These are phyloP conservation scores for Falco naumanni DNA, from an alignment of 2,797 vertebrate species.

Conservation along the genomic window DNA sequence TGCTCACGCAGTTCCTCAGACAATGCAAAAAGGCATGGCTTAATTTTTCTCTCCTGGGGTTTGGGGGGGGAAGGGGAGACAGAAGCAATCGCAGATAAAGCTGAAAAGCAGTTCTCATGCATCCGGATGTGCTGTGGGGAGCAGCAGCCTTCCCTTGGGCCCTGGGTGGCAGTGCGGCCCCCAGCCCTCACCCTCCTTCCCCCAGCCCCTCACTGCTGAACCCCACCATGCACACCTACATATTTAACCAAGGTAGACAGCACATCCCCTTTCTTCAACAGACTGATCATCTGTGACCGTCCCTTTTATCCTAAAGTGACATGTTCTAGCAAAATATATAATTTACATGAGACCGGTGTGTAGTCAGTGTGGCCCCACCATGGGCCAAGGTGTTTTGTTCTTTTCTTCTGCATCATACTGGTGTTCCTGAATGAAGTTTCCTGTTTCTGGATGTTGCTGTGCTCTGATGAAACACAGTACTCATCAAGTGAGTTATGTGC, in stretches of 20 bases:
- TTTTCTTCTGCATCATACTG: not conserved
- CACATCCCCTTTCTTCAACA: not conserved
- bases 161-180: rapidly evolving
- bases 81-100: rapidly evolving
- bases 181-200: too few relatives aligned
- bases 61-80: too few relatives aligned
- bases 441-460: not conserved
- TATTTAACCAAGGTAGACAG: not conserved
- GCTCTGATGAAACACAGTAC: not conserved
- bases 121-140: rapidly evolving
- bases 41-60: rapidly evolving
- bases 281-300: too few relatives aligned
- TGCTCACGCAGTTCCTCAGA: rapidly evolving
- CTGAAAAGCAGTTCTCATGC: rapidly evolving
- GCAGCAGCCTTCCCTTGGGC: not conserved
- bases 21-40: not conserved
- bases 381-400: rapidly evolving
- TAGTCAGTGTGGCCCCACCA: not conserved
- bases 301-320: rapidly evolving
- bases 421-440: not conserved
- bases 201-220: too few relatives aligned
- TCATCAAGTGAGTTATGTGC: not conserved
- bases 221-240: rapidly evolving
- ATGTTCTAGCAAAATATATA: not conserved
- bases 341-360: rapidly evolving